Evolutionary conservation across 2,113 vertebrate genomes (phyloP).

Genomic region (Cryptomyrus ogoouensis): DNA sequence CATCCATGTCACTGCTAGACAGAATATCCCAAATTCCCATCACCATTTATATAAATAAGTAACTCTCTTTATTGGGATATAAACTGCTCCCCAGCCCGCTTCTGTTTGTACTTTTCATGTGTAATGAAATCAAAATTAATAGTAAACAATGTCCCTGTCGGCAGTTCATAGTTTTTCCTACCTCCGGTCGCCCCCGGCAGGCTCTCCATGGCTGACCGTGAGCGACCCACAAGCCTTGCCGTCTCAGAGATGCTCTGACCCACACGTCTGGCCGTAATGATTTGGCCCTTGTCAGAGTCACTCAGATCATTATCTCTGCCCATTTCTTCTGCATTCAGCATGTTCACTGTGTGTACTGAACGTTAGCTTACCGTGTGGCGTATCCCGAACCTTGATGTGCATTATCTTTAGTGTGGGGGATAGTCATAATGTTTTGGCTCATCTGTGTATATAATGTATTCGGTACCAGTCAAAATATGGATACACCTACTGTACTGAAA

Average conservation of each 20-base stretch:
- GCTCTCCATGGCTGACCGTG: background rate
- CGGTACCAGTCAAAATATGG: background rate
- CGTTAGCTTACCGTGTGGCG: background rate
- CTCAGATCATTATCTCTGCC: background rate
- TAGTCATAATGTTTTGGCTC: background rate
- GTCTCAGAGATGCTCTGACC: background rate
- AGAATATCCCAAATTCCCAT: background rate
- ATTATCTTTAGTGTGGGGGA: background rate
- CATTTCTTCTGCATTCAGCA: background rate
- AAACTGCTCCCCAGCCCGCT: background rate
- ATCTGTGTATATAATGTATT: background rate
- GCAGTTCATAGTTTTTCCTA: background rate
- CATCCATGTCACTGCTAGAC: background rate
- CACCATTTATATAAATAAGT: background rate
- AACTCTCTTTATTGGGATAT: background rate
- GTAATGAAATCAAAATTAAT: background rate
- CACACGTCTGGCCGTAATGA: background rate
- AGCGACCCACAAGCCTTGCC: background rate
- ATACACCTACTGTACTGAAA: background rate
- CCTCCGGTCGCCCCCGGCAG: background rate
- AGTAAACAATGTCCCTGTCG: background rate
- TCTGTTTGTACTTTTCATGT: background rate
- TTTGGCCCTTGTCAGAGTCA: background rate
- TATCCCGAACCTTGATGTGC: background rate
- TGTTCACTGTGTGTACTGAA: background rate